Base-by-base conservation (phyloP, 2,113 vertebrate species). In the Leucopternis melanops region DNA sequence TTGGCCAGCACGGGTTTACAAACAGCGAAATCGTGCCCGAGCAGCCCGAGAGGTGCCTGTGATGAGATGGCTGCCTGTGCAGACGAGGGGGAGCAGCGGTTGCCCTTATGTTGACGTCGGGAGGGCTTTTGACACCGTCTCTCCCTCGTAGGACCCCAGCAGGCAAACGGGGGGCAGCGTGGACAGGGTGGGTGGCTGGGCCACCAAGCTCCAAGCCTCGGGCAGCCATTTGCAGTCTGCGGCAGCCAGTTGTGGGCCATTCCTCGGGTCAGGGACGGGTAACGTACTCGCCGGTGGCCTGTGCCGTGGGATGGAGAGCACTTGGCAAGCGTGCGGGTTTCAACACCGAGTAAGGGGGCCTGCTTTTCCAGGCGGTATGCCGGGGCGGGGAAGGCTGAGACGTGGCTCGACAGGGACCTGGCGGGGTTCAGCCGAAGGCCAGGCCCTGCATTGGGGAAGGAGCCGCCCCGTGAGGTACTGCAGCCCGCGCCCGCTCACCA, bases 81-180 rank as follows among this genome's bases (percentile, higher is more conserved):
- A 22, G 78, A 16, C 20, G 9, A 23, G 42, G 34, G 16, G 19
- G 27, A 57, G 16, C n/a, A 10, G 29, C 1, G 7, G 10, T 8
- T 31, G 25, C 26, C 40, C 69, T 26, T 23, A 11, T 2, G 3
- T 13, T 34, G 63, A 5, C 31, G 19, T 34, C 27, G 8, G 10
- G 21, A 6, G 31, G 26, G 26, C 9, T 42, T 67, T 38, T 50
- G 38, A 4, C 6, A 13, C 6, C 0, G 0, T 13, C 55, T n/a
- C 40, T 13, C 55, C 38, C 40, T 40, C 3, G 0, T 4, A 9
- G 50, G 16, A 34, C 6, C 36, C 34, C 8, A 10, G 21, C n/a
- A n/a, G 29, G 16, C 3, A 77, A n/a, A 45, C 8, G 16, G 8
- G 7, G 40, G 21, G 21, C n/a, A 54, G 8, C 22, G 6, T 3